Base-by-base conservation (phyloP, 2,797 vertebrate species). In the Tokudaia tokunoshimensis region DNA sequence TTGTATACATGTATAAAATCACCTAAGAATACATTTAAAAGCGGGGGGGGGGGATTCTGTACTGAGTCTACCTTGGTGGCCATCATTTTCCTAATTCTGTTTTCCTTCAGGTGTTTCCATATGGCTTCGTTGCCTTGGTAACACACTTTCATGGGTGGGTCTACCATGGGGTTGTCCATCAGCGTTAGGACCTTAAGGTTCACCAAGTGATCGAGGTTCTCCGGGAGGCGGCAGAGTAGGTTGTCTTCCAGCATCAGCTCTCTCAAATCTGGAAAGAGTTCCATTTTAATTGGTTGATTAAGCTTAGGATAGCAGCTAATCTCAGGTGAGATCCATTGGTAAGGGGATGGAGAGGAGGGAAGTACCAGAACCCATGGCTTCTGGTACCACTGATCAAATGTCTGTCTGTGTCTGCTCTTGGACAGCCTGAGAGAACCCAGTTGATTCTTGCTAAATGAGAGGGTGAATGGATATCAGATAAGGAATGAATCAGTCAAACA, bases 171-270 rank as follows among this genome's bases (percentile, higher is more conserved):
- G 34, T 98, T 99, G 84, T 96, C 94, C 47, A 76, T 92, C 67
- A 98, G 90, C 0, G 96, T 87, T 11, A 99, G 22, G 52, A 97
- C 76, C 44, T 98, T 65, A 19, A 99, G 85, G 26, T 98, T 97
- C 70, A 90, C 90, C 44, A 98, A 94, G 41, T 5, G 90, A 47
- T 98, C 98, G 88, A 99, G 24, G n/a, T 98, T 50, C 65, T 97
- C 37, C 0, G 98, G 98, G 57, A 98, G 95, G 37, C 65, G 20
- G 8, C 96, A 96, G 91, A 98, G 89, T 17, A 95, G 89, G 81
- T 98, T 99, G 89, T 97, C 97, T 70, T 98, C 97, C 50, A 98
- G 1, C 6, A 98, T 79, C 57, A 99, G 90, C 81, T 98, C 97
- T 92, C 96, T 96, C 97, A 99, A 96, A 72, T 92, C 98, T 99